Percentiles rank a stretch among this genome's conserved stretches.
Evolutionary conservation across 2,113 vertebrate genomes (phyloP).

Genomic region (Halcyon senegalensis): DNA sequence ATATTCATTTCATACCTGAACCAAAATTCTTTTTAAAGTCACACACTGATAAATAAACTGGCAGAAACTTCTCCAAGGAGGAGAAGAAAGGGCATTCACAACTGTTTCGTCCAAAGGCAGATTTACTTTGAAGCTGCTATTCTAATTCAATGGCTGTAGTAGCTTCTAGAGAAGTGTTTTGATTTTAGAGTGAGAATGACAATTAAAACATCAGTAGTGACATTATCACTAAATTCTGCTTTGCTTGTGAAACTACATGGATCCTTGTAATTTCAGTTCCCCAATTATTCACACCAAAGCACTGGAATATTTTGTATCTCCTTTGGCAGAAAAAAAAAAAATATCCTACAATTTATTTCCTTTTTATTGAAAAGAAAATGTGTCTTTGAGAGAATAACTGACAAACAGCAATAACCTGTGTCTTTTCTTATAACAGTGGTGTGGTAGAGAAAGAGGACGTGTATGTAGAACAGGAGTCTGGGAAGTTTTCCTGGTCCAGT

Average conservation of each 20-base stretch:
- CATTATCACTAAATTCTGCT: background rate
- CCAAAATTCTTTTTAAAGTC: background rate
- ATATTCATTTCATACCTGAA: background rate
- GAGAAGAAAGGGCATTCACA: background rate
- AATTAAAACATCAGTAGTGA: background rate
- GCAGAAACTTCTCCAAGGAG: background rate
- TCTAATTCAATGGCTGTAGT: background rate
- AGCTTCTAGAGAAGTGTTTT: background rate
- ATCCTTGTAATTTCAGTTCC: background rate
- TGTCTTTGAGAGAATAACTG: background rate
- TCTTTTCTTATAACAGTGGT: background rate
- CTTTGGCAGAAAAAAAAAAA: background rate
- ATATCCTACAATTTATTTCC: background rate
- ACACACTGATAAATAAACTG: background rate
- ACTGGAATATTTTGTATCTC: background rate
- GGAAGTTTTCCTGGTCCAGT: background rate
- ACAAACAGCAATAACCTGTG: background rate
- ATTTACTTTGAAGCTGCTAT: background rate
- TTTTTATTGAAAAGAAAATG: background rate
- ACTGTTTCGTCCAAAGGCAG: background rate
- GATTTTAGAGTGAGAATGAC: background rate
- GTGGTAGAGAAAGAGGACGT: background rate
- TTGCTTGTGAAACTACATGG: background rate
- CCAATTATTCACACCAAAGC: background rate
- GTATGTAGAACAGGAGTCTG: background rate